A percentile compares a stretch with the other conserved stretches of the same genome.
Conservation (phyloP, 2,113 vertebrate species). For the Murina feae region DNA sequence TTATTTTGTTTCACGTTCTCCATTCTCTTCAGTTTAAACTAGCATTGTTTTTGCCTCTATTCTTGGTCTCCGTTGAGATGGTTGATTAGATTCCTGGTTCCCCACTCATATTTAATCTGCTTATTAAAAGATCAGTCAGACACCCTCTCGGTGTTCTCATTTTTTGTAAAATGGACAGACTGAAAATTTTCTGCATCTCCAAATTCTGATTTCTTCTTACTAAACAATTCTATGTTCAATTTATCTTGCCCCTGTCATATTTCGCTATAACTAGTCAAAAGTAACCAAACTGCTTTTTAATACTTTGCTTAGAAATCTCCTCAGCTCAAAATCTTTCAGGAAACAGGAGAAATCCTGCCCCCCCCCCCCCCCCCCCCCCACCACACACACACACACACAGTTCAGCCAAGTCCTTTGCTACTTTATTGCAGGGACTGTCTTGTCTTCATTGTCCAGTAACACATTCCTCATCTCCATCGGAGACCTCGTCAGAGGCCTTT, state of each 20-base stretch:
- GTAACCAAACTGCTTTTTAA: background rate
- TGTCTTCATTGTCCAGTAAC: background rate
- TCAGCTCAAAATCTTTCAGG: background rate
- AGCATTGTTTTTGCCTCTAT: background rate
- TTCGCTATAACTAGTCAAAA: background rate
- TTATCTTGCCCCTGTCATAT: background rate
- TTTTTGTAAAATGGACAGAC: background rate
- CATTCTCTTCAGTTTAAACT: background rate
- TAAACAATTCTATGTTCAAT: background rate
- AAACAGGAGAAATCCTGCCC: background rate
- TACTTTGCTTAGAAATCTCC: background rate
- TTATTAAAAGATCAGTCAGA: background rate
- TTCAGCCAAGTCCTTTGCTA: background rate
- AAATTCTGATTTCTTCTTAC: background rate
- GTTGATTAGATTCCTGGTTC: background rate
- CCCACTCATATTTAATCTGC: background rate
- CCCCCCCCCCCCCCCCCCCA: no score
- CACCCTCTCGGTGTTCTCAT: background rate
- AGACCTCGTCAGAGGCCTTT: background rate
- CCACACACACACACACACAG: background rate
- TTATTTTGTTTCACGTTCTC: background rate
- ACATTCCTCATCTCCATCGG: background rate
- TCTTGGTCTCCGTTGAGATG: background rate
- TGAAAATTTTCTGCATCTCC: background rate
- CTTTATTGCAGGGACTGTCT: background rate